phyloP scores from a whole-genome alignment of 2,113 vertebrate genomes.

The Chaetodon auriga region DNA sequence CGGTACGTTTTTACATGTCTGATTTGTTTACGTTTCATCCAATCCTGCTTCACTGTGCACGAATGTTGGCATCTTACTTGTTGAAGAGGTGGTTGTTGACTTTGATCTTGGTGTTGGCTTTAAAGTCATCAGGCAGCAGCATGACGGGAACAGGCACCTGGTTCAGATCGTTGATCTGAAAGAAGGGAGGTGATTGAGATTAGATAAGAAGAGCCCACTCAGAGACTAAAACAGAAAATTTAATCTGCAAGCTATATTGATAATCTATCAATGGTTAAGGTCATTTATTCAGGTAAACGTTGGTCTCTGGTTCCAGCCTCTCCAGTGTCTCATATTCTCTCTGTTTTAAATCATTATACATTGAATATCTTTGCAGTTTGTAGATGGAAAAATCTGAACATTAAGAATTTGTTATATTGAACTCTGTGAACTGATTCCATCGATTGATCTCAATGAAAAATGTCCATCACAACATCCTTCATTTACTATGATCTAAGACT shows the following conservation, averaged over 20 bases:
- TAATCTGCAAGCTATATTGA: background rate
- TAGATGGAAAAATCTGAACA: background rate
- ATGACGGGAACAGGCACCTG: slow-evolving; percentile 95
- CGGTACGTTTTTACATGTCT: background rate
- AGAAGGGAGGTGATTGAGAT: background rate
- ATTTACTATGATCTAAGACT: no score
- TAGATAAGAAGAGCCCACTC: background rate
- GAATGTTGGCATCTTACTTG: slow-evolving; percentile 80
- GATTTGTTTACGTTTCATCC: background rate
- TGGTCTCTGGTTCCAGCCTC: background rate
- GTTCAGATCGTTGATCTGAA: slow-evolving; percentile 92
- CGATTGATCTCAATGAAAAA: background rate
- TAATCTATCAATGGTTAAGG: background rate
- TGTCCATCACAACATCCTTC: background rate
- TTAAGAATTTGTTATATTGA: background rate
- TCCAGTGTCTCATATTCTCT: background rate
- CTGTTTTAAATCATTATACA: background rate
- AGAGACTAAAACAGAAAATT: background rate
- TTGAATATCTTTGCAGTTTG: background rate
- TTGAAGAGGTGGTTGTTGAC: slow-evolving; percentile 98
- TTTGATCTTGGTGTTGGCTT: slow-evolving; percentile 96
- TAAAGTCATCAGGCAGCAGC: slow-evolving; percentile 96
- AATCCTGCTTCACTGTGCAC: background rate
- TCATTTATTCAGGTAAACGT: background rate
- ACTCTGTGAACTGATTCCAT: no score